A percentile compares a stretch with the other conserved stretches of the same genome.
phyloP scores from a whole-genome alignment of 2,797 vertebrate species.

The Carcharodon carcharias region DNA sequence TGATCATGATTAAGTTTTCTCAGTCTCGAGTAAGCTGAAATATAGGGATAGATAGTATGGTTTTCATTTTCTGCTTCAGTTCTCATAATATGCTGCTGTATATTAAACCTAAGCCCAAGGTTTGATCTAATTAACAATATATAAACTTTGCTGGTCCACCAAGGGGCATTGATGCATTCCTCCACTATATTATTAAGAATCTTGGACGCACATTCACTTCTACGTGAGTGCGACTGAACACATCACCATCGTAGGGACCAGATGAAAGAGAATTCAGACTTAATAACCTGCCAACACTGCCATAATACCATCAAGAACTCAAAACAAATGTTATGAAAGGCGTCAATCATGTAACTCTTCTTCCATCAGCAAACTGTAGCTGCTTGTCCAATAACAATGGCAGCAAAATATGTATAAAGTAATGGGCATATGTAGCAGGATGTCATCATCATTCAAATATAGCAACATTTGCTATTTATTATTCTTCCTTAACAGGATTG shows the following conservation, averaged over 20 bases:
- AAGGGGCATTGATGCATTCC: not conserved
- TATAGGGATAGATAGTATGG: not conserved
- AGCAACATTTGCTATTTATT: not conserved
- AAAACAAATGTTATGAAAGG: slow-evolving; percentile 12
- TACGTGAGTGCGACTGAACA: too few relatives aligned
- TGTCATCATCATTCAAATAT: not conserved
- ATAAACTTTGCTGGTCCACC: too few relatives aligned
- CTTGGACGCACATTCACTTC: not conserved
- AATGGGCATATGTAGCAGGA: not conserved
- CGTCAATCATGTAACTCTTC: not conserved
- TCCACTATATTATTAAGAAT: not conserved
- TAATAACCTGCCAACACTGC: not conserved
- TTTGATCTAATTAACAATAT: not conserved
- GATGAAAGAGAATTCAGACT: not conserved
- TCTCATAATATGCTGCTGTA: not conserved
- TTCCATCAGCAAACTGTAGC: not conserved
- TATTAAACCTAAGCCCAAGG: not conserved
- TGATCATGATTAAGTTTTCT: not conserved
- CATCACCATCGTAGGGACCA: not conserved
- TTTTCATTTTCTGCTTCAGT: not conserved
- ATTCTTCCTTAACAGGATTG: not conserved
- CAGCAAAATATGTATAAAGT: not conserved
- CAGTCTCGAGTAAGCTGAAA: not conserved
- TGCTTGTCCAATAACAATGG: not conserved
- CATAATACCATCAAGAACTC: not conserved